These are phyloP conservation scores for Mycteria americana DNA, from an alignment of 2,797 vertebrate species.

Conservation along the genomic window DNA sequence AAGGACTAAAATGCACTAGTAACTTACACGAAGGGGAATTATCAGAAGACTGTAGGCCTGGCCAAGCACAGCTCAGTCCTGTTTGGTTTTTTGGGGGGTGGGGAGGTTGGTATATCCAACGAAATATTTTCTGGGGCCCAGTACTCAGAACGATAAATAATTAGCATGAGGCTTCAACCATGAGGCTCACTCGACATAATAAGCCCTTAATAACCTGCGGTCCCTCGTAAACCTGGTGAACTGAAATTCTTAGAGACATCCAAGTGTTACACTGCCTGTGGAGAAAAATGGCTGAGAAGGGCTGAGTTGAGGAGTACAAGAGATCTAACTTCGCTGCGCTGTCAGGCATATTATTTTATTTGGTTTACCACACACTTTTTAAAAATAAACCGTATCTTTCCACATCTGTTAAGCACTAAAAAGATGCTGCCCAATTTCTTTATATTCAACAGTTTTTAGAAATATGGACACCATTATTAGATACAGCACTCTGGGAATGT, in stretches of 20 bases:
- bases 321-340: not conserved
- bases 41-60: too few species aligned
- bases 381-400: not conserved
- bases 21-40: not conserved
- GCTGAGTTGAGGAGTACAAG: not conserved
- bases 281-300: not conserved
- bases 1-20: not conserved
- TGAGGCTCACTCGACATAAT: not conserved
- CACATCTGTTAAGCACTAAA: not conserved
- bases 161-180: not conserved
- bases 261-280: not conserved
- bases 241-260: not conserved
- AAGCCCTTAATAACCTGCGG: not conserved
- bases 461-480: not conserved
- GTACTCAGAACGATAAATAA: not conserved
- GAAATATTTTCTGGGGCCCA: not conserved
- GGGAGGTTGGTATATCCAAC: not conserved
- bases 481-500: not conserved
- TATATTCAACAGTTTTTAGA: not conserved
- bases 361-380: not conserved
- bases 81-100: too few species aligned
- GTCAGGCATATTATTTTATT: not conserved
- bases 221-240: not conserved
- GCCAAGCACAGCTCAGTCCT: not conserved
- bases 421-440: not conserved